Percentiles rank a stretch among this genome's conserved stretches.
Evolutionary conservation across 2,113 vertebrate genomes (phyloP).

Genomic region (Chionomys nivalis): DNA sequence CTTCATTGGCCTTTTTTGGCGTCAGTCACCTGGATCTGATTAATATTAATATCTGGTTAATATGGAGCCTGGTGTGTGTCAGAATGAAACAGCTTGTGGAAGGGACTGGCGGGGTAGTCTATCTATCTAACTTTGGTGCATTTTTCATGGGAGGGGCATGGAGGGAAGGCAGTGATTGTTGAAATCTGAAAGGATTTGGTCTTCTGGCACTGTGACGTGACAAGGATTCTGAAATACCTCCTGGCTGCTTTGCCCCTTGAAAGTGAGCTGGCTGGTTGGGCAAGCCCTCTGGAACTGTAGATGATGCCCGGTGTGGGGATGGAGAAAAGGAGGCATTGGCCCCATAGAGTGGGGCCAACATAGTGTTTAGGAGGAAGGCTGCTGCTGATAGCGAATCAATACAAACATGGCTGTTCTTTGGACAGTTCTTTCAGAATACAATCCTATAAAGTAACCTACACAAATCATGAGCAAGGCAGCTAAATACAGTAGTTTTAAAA

Average conservation of each 20-base stretch:
- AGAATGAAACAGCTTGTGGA: not conserved
- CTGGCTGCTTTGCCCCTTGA: not conserved
- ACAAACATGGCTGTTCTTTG: conserved; percentile 15
- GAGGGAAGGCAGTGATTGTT: not conserved
- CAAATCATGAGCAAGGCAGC: not conserved
- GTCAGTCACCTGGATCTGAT: not conserved
- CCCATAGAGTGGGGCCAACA: not conserved
- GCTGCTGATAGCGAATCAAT: not conserved
- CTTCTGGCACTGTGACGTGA: not conserved
- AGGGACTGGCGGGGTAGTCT: not conserved
- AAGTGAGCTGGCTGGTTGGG: not conserved
- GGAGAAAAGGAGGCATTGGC: not conserved
- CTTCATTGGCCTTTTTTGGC: not conserved
- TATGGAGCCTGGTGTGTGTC: not conserved
- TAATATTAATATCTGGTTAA: not conserved
- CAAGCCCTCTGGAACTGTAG: not conserved
- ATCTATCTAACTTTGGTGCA: not conserved
- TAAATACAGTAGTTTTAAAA: not conserved
- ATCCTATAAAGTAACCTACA: not conserved
- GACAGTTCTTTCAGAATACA: not conserved
- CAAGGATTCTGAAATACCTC: not conserved
- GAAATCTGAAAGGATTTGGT: not conserved
- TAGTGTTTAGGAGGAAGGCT: not conserved
- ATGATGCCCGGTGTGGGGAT: not conserved
- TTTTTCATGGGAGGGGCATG: not conserved